Conservation (phyloP, 2,888 invertebrate genomes). For the Tachina fera region DNA sequence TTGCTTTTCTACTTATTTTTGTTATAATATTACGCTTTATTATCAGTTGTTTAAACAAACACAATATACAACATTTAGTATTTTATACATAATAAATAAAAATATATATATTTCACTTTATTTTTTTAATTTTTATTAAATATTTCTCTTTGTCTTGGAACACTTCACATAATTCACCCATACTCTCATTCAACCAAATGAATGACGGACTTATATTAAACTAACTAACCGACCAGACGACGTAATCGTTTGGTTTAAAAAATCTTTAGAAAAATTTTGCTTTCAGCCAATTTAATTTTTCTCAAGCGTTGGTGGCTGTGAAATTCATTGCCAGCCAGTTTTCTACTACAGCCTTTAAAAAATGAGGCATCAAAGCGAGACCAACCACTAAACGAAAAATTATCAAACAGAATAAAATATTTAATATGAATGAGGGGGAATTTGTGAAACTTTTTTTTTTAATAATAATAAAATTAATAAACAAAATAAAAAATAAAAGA, state of each 20-base stretch:
- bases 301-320: conserved; percentile 57
- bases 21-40: conserved; percentile 13
- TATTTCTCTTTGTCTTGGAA: background rate
- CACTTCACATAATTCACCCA: conserved; percentile 43
- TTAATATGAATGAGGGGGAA: conserved; percentile 36
- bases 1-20: conserved; percentile 13
- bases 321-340: conserved; percentile 67
- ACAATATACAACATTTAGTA: conserved; percentile 29
- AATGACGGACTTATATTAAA: conserved; percentile 45
- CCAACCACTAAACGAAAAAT: conserved; percentile 55
- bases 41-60: conserved; percentile 13
- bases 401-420: conserved; percentile 51
- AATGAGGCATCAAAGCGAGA: conserved; percentile 50
- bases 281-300: conserved; percentile 45
- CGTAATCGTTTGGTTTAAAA: conserved; percentile 61
- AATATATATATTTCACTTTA: background rate
- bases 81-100: background rate
- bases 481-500: conserved; percentile 58
- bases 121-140: conserved; percentile 1
- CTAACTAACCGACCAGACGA: conserved; percentile 50
- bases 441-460: conserved; percentile 38
- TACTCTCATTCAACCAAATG: conserved; percentile 50
- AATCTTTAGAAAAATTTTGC: conserved; percentile 40
- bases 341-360: conserved; percentile 38
- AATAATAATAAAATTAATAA: conserved; percentile 48